Evolutionary conservation across 2,113 vertebrate species (phyloP), one percentile per base, ranked within the genome.

Genomic region (Motacilla tschutschensis): DNA sequence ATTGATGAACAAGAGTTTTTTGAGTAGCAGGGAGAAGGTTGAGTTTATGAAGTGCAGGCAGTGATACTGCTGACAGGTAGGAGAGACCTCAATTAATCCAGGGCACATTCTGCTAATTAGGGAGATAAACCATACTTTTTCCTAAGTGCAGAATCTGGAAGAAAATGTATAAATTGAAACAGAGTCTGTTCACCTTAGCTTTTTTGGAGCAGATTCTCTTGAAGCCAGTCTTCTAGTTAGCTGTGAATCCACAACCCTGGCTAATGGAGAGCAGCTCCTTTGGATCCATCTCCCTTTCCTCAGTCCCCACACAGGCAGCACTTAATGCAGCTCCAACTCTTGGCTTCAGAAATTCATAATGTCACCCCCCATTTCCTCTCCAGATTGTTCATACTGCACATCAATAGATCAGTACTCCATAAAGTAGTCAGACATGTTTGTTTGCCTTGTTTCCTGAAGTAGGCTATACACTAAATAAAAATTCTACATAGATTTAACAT

Each of bases 241-340:
- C n/a, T 46, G 48, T 53, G n/a, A 17, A 54, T 70, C 47, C 9
- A 14, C 22, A 66, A 0, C 5, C 20, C 4, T 1, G 1, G 36
- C 25, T 62, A 31, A 15, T 53, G n/a, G 51, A 41, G n/a, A 81
- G 62, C 74, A 54, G 20, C 35, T 87, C 38, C 43, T 48, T 19
- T 41, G 38, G 43, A 48, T 72, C 44, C 24, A 7, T 65, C 21
- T n/a, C 25, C 4, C 24, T 44, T 25, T 59, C 48, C 36, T 47
- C 9, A 5, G 8, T 76, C 46, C 13, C 74, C 63, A 5, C 31
- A 54, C 12, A 29, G 47, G 29, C 51, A 54, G 22, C 3, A 2
- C n/a, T n/a, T 46, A 17, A 51, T 33, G 31, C 33, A 60, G 1
- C 22, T 69, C 28, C 31, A 60, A 5, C 24, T 83, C 8, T 55